Conservation (phyloP, 2,113 vertebrate species). For the Mellivora capensis region DNA sequence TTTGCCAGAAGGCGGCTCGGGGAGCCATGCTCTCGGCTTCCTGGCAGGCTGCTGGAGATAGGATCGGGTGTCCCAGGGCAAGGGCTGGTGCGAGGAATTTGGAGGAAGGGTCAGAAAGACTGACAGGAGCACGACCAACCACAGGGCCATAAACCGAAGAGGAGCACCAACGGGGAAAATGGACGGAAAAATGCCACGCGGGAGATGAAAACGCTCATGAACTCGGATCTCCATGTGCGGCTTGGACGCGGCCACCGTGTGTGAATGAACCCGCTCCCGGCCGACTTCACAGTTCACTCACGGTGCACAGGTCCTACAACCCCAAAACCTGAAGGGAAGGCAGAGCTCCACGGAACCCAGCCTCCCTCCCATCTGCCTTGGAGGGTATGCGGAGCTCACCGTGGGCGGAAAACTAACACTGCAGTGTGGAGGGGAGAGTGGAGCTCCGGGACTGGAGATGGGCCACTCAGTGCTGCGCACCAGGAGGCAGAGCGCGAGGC, state of each 20-base stretch:
- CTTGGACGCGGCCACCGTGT: too few relatives aligned
- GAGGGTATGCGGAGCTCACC: not conserved
- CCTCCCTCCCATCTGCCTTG: not conserved
- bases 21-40: not conserved
- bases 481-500: not conserved
- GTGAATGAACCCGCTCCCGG: not conserved
- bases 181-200: not conserved
- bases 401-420: not conserved
- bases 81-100: not conserved
- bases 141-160: not conserved
- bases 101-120: not conserved
- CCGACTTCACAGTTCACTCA: not conserved
- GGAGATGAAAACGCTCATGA: not conserved
- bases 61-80: not conserved
- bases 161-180: not conserved
- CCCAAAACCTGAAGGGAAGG: not conserved
- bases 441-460: not conserved
- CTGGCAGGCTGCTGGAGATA: not conserved
- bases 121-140: not conserved
- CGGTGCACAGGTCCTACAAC: not conserved
- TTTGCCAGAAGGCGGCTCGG: not conserved
- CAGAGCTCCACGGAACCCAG: not conserved
- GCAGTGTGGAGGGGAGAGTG: not conserved
- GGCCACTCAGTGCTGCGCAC: too few relatives aligned
- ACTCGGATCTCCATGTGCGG: accelerated